Base-by-base conservation (phyloP, 2,113 vertebrate species). In the Actenoides lindsayi region DNA sequence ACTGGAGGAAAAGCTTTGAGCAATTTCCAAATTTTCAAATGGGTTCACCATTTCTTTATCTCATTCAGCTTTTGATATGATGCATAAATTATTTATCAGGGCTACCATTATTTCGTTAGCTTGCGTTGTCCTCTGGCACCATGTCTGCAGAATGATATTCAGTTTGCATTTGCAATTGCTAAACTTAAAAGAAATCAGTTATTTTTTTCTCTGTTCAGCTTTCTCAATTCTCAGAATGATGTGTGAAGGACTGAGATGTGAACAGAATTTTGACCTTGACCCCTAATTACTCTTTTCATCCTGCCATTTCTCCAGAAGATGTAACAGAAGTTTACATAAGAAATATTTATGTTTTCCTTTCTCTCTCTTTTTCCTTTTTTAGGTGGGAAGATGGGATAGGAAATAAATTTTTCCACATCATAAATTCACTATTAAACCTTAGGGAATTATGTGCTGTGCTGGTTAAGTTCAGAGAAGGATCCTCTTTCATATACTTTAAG, bases 41-140 rank as follows among this genome's bases (percentile, higher is more conserved):
- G 87, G 74, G 37, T 94, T 98, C 97, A 91, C 92, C 89, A 87
- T 97, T 96, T 97, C 96, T 97, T 95, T 62, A 85, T 97, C 88
- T 92, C 91, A 80, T 96, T 97, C 96, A 97, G 97, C 96, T 98
- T 98, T 97, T 98, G 97, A 98, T 98, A 98, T 94, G 51, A 30
- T 75, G 89, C 94, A 97, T 98, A 95, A 97, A 99, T 98, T 98
- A 98, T 99, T 98, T 98, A 98, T 98, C 35, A 82, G 75, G 90
- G 54, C 95, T 76, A 46, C 91, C 95, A 95, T 97, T 97, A 97
- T 93, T 96, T 96, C 37, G 23, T 97, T 96, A 97, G 96, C 76
- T 95, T 81, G 69, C 83, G 59, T 81, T 95, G 94, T 97, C 95
- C 94, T 97, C 96, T 97, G 97, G 97, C 97, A 97, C 86, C 85